Evolutionary conservation across 2,113 vertebrate genomes (phyloP), one percentile per base, ranked within the genome.

Genomic region (Hippoglossus stenolepis): DNA sequence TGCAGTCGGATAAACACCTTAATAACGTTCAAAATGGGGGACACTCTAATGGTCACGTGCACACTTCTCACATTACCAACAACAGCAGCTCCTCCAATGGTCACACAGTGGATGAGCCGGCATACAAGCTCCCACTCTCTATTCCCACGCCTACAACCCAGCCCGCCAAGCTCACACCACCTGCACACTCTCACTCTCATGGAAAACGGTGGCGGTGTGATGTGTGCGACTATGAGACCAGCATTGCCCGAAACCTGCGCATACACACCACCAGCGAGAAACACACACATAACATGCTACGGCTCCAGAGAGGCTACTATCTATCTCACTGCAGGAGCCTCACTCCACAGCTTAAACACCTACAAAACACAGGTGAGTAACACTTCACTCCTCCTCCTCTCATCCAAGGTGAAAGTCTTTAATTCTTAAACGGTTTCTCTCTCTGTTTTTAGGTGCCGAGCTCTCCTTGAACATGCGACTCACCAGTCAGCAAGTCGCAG

Each of bases 251-350:
- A 40, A 99, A 99, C 95, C 95, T 99, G 53, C 97, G 98, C 80
- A 99, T 99, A 85, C 98, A 99, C 94, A 99, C 99, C 96, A 99
- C 98, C 89, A 99, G 98, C 69, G 98, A 99, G 95, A 99, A 99
- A 94, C 98, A 99, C 94, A 99, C 99, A 87, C 98, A 99, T 61
- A 99, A 99, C 62, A 97, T 98, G 97, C 93, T 99, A 87, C 92
- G 99, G 84, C 95, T 99, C 71, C 98, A 99, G 94, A 98, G 92
- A 96, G 97, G 79, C 93, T 99, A 97, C 95, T 99, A 98, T 93
- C 94, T 99, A 94, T 96, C 97, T 0, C 98, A 98, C 91, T 97
- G 96, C 91, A 94, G 96, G 95, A 95, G 91, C 90, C 95, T 97
- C 40, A 94, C 95, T 79, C 94, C 91, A 70, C 69, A 97, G 89